phyloP scores from a whole-genome alignment of 2,888 invertebrate genomes.

The Miltochrista miniata region DNA sequence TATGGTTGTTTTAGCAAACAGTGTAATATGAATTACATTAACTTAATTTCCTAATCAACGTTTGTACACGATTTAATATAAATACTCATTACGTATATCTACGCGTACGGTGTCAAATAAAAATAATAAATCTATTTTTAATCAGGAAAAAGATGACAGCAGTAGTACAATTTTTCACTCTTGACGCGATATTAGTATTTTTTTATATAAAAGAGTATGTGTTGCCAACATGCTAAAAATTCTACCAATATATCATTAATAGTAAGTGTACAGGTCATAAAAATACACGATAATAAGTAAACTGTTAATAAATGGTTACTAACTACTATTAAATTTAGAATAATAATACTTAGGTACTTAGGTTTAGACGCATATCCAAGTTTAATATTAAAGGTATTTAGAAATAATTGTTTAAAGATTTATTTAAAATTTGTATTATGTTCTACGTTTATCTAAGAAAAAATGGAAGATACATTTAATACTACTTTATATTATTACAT shows the following conservation, averaged over 20 bases:
- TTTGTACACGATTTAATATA: too few relatives aligned
- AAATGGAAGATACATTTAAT: conserved; percentile 19
- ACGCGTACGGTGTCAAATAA: too few relatives aligned
- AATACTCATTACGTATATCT: too few relatives aligned
- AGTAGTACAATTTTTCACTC: too few relatives aligned
- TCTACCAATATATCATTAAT: background rate
- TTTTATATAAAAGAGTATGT: background rate
- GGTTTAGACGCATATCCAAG: background rate
- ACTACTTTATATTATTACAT: background rate
- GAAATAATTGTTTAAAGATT: background rate
- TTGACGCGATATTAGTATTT: too few relatives aligned
- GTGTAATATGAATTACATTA: too few relatives aligned
- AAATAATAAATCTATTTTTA: too few relatives aligned
- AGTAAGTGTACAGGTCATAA: conserved; percentile 17
- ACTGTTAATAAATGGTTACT: conserved; percentile 15
- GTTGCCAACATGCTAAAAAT: background rate
- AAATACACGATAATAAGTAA: conserved; percentile 17
- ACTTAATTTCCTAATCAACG: too few relatives aligned
- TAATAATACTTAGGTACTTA: conserved; percentile 1
- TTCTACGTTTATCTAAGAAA: conserved; percentile 2
- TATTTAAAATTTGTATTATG: background rate
- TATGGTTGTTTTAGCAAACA: too few relatives aligned
- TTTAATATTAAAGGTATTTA: background rate
- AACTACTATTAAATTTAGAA: conserved; percentile 1
- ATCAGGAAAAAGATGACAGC: too few relatives aligned